A percentile compares a stretch with the other conserved stretches of the same genome.
These are phyloP conservation scores for Cotesia chilonis DNA, from an alignment of 1,140 invertebrate genomes.

Conservation along the genomic window DNA sequence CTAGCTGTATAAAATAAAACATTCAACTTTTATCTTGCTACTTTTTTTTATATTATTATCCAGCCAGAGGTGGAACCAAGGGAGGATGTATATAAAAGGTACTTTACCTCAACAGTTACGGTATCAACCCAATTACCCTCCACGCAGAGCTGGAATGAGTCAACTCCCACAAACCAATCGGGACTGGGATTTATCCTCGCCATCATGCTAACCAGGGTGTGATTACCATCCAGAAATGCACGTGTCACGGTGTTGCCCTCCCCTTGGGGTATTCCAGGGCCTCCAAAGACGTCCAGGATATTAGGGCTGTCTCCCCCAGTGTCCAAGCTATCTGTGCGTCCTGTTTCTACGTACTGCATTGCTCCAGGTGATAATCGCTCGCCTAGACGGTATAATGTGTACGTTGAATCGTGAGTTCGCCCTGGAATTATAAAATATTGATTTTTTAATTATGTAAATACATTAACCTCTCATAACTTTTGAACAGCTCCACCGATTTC, in stretches of 20 bases:
- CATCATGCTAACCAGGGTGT: conserved; percentile 88
- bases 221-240: conserved; percentile 91
- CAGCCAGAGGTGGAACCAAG: background rate
- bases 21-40: background rate
- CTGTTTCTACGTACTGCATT: conserved; percentile 84
- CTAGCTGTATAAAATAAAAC: conserved; percentile 71
- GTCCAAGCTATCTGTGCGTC: conserved; percentile 77
- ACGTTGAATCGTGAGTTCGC: conserved; percentile 83
- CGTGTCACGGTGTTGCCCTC: conserved; percentile 81
- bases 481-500: no score
- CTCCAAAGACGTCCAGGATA: conserved; percentile 80
- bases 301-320: conserved; percentile 63
- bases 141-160: conserved; percentile 89
- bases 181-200: conserved; percentile 91
- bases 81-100: conserved; percentile 10
- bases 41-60: no score
- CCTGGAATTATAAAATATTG: conserved; percentile 68
- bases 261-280: conserved; percentile 78
- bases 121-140: conserved; percentile 95
- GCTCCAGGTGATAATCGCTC: conserved; percentile 77
- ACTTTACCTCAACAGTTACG: conserved; percentile 83
- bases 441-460: conserved; percentile 21
- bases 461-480: no score
- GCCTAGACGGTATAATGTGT: conserved; percentile 82
- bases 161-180: conserved; percentile 98